Evolutionary conservation across 2,888 invertebrate genomes (phyloP).

Genomic region (Eupithecia exiguata): DNA sequence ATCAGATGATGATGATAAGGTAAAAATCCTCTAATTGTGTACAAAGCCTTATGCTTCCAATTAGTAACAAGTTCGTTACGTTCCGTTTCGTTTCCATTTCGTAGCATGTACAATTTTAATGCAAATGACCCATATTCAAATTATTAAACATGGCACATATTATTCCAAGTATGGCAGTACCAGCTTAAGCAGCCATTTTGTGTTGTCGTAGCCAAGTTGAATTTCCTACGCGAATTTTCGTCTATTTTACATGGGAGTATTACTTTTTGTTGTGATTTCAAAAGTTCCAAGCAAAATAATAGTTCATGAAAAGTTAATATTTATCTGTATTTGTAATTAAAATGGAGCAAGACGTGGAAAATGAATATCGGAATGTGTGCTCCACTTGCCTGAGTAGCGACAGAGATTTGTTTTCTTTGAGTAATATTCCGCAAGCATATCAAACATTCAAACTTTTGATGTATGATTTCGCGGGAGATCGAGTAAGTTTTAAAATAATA

Average conservation of each 20-base stretch:
- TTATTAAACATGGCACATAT: background rate
- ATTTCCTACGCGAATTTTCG: slow-evolving; percentile 72
- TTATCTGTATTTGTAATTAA: slow-evolving; percentile 44
- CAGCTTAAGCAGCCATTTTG: slow-evolving; percentile 82
- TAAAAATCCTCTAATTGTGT: too few species aligned
- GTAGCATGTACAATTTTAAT: too few species aligned
- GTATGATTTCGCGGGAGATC: slow-evolving; percentile 74
- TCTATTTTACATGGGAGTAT: slow-evolving; percentile 83
- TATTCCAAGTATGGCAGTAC: slow-evolving; percentile 54
- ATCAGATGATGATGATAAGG: too few species aligned
- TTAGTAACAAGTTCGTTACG: too few species aligned
- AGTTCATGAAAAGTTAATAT: slow-evolving; percentile 47
- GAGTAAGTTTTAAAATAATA: slow-evolving; percentile 58
- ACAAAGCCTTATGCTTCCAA: too few species aligned
- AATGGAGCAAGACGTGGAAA: slow-evolving; percentile 78
- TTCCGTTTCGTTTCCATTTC: too few species aligned
- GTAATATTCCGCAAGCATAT: slow-evolving; percentile 56
- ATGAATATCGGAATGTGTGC: slow-evolving; percentile 63
- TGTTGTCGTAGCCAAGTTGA: slow-evolving; percentile 76
- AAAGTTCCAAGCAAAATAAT: slow-evolving; percentile 58
- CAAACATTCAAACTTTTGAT: slow-evolving; percentile 72
- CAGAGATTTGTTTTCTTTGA: slow-evolving; percentile 67
- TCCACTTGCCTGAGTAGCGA: slow-evolving; percentile 73
- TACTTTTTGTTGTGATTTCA: slow-evolving; percentile 81
- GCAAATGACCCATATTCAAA: too few species aligned